Base-by-base conservation (phyloP, 2,888 invertebrate genomes). In the Danaus chrysippus region DNA sequence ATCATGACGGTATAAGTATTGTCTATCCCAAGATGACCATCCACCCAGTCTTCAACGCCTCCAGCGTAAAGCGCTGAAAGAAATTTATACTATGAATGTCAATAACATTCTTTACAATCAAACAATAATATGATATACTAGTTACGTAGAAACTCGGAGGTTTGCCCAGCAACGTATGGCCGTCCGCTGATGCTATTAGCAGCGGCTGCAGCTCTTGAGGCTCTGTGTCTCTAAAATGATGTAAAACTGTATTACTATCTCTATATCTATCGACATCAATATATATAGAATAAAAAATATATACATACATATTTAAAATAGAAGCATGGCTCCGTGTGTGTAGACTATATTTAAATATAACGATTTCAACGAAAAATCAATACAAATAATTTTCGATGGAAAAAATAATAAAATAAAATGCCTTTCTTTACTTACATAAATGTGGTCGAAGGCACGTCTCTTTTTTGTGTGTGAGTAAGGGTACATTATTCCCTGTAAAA, bases 21-120 rank as follows among this genome's bases (percentile, higher is more conserved):
- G 70, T 90, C 90, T 13, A 90, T 83, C 10, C 89, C 90, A 56
- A 87, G 67, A 65, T 90, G 90, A 1, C 90, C 84, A 63, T 90
- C 89, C 1, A 89, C 79, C 90, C 91, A 91, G 69, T 91, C 90
- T 72, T 91, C 90, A 44, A 91, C 84, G 3, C 90, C 90, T 11
- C 90, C 90, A 0, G 90, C 90, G 58, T 84, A 89, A 23, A 90
- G 69, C 2, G 91, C 90, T 91, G 71, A 10, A 78, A 75, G 19
- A 54, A 60, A 8, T 10, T 15, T 23, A 49, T 1, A 3, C 23
- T 17, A 49, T 49, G 1, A 49, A 49, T 10, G 17, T 17, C 17
- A 17, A 15, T 15, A 49, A 15, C 3, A 10, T 15, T 49, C 1
- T 13, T 8, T 46, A 46, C n/a, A 49, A n/a, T 13, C 46, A 46